Base-by-base conservation (phyloP, 2,888 invertebrate species). In the Orchestes rusci region DNA sequence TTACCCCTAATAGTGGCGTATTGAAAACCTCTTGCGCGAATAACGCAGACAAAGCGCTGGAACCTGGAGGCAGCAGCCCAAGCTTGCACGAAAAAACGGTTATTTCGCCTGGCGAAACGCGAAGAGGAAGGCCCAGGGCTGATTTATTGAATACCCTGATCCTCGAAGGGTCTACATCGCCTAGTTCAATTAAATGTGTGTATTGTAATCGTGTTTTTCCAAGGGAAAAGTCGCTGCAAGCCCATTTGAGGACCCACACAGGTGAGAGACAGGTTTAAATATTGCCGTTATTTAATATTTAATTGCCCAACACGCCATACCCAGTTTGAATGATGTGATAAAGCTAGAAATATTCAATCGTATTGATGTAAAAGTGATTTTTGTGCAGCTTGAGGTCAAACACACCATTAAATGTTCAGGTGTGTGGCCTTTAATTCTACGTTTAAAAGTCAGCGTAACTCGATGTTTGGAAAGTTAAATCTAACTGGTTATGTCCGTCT, bases 141-240 rank as follows among this genome's bases (percentile, higher is more conserved):
- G 83, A 83, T 65, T 74, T 76, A 41, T 74, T 85, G 40, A 76
- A 76, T 50, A 73, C 75, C 46, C 70, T 84, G 38, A 83, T 84
- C 65, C 70, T 77, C 53, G 79, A 82, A 66, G 84, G 84, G 28
- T 76, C 79, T 32, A 76, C 79, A 17, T 80, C 80, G 8, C 76
- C 77, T 4, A 79, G 79, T 59, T 75, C 76, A 45, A 83, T 84
- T 53, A 81, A 81, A 60, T 85, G 85, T 63, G 72, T 73, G 39
- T 79, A 73, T 56, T 84, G 85, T 65, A 75, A 76, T 52, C 68
- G 85, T 43, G 81, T 83, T 16, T 85, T 85, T 61, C 85, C 85
- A 1, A 68, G 84, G 53, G 83, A 84, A 60, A 85, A 85, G 65
- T 82, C 81, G 7, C 70, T 84, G 1, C 82, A 83, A 61, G 84